Evolutionary conservation across 2,888 invertebrate species (phyloP).

Genomic region (Deroplatys truncata): DNA sequence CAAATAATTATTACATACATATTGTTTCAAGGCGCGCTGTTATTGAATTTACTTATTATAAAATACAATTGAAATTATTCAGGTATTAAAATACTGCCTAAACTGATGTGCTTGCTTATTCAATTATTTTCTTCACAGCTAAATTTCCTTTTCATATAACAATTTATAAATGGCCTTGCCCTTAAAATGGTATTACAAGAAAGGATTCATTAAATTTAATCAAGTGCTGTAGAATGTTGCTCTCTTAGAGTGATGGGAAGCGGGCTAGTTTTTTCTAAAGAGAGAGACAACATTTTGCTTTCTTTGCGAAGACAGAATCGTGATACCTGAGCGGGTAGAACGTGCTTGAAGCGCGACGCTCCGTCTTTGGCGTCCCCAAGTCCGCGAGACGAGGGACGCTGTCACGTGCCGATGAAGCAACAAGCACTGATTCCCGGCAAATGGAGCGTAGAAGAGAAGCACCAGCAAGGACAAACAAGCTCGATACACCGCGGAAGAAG

Average conservation of each 20-base stretch:
- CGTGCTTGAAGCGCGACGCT: not conserved
- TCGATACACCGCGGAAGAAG: not conserved
- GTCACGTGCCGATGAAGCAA: not conserved
- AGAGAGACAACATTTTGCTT: not conserved
- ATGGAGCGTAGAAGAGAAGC: not conserved
- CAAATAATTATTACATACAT: no score
- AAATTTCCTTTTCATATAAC: no score
- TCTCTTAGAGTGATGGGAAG: not conserved
- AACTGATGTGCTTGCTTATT: no score
- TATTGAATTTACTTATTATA: no score
- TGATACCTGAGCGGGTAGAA: not conserved
- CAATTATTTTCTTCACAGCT: no score
- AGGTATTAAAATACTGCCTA: no score
- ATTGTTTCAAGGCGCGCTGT: no score
- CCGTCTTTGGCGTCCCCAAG: not conserved
- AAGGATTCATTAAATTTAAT: no score
- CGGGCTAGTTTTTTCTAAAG: not conserved
- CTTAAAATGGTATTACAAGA: no score
- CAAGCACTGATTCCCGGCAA: not conserved
- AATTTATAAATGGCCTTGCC: no score
- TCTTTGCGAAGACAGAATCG: not conserved
- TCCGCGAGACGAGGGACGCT: not conserved
- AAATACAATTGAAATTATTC: no score
- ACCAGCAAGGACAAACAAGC: not conserved
- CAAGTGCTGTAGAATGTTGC: no score